Evolutionary conservation across 2,113 vertebrate species (phyloP).

Genomic region (Leptobrachium leishanense): DNA sequence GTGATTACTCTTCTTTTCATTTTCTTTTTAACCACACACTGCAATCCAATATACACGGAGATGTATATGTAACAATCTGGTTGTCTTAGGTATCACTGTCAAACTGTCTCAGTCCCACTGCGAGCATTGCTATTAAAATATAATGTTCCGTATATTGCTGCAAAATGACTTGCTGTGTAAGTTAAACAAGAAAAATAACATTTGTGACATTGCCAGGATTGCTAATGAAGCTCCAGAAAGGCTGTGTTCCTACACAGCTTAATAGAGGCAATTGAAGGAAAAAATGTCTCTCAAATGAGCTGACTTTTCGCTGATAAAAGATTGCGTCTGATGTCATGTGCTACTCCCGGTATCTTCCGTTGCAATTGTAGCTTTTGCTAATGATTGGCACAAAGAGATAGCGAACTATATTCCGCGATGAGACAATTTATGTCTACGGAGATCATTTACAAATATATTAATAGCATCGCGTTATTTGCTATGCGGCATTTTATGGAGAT

Average conservation of each 20-base stretch:
- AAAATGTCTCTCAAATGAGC: not conserved
- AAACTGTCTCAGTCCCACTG: not conserved
- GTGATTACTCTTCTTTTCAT: not conserved
- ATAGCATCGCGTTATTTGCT: too few relatives aligned
- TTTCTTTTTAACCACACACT: not conserved
- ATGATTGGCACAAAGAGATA: not conserved
- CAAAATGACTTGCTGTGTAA: not conserved
- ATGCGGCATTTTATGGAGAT: too few relatives aligned
- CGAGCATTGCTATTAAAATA: not conserved
- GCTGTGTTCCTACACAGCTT: not conserved
- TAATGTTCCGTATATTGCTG: not conserved
- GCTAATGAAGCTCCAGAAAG: not conserved
- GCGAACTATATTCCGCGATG: too few relatives aligned
- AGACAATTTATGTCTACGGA: too few relatives aligned
- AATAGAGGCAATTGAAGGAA: slow-evolving; percentile 3
- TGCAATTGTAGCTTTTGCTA: slow-evolving; percentile 3
- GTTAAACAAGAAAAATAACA: not conserved
- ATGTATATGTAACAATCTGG: not conserved
- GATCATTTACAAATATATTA: too few relatives aligned
- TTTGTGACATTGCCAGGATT: not conserved
- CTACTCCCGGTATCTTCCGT: not conserved
- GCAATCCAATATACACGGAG: not conserved
- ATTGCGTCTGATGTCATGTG: not conserved
- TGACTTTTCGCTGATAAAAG: not conserved
- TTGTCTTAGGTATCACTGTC: not conserved